Base-by-base conservation (phyloP, 2,888 invertebrate species). In the Amblyjoppa fuscipennis region DNA sequence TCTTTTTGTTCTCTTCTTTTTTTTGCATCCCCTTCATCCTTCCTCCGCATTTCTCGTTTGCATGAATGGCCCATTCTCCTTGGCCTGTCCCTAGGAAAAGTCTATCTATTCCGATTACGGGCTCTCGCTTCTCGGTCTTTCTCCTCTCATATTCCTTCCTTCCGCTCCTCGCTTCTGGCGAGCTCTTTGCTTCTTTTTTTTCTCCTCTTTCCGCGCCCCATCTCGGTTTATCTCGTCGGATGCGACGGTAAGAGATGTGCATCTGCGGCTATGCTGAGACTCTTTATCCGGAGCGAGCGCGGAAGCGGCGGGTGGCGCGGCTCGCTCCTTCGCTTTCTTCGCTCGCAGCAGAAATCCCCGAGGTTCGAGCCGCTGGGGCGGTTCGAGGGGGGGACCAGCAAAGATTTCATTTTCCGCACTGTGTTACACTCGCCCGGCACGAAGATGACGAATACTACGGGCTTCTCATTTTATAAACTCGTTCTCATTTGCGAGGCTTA, bases 1-100 rank as follows among this genome's bases (percentile, higher is more conserved):
- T 85, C 31, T 53, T 69, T 79, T 59, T 45, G 51, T 28, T 5
- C 0, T 51, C 34, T 25, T 83, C 74, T 77, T 80, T 83, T 80
- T 80, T 85, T 64, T 73, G 16, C 34, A 6, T 56, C 45, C 68
- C 16, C 45, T 16, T 45, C 45, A 4, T n/a, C 13, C 49, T 28
- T 53, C 70, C 71, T 83, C 84, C 82, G 31, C 83, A 82, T 87
- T 76, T 88, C 89, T 90, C 90, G 91, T 91, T 85, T 83, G 90
- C 91, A 92, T 92, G 92, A 93, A 93, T 93, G 91, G 93, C 91
- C 92, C 92, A 93, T 94, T 93, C 93, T 93, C 93, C 93, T 93
- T 93, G 92, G 93, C 89, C 91, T 92, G 90, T 92, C 93, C 92
- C 92, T 93, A 91, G 93, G 90, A 93, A 88, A 91, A 91, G 90